Conservation (phyloP, 1,140 invertebrate species). For the Hycleus cichorii region DNA sequence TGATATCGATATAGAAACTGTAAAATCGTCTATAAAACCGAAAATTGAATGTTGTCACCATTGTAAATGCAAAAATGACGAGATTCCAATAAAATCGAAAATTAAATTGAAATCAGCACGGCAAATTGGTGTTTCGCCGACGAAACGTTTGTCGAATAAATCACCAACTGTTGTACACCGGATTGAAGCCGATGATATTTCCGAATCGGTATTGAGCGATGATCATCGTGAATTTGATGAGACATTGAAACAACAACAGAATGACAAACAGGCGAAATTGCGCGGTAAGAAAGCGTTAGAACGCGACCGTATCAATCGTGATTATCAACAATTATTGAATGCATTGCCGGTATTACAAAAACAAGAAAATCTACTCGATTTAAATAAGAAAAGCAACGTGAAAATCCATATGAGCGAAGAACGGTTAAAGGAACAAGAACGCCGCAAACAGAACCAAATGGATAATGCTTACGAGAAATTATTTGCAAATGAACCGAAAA, state of each 20-base stretch:
- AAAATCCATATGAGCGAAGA: conserved; percentile 32
- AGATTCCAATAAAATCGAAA: conserved; percentile 16
- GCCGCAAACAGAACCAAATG: conserved; percentile 28
- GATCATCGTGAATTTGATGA: conserved; percentile 14
- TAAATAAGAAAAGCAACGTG: conserved; percentile 27
- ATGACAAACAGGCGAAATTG: conserved; percentile 34
- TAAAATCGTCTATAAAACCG: neutral
- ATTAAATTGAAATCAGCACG: conserved; percentile 20
- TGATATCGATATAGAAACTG: neutral
- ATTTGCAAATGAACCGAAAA: conserved; percentile 25
- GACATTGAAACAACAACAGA: conserved; percentile 25
- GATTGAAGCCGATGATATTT: conserved; percentile 19
- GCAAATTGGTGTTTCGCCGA: conserved; percentile 1
- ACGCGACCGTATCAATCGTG: conserved; percentile 43
- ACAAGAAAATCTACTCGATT: conserved; percentile 32
- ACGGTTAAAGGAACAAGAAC: conserved; percentile 27
- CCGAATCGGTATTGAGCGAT: conserved; percentile 18
- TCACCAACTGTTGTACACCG: neutral
- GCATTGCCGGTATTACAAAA: conserved; percentile 40
- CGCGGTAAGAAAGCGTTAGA: conserved; percentile 44
- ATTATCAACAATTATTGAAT: conserved; percentile 44
- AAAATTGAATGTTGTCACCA: neutral
- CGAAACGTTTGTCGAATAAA: conserved; percentile 22
- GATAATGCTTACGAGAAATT: conserved; percentile 34
- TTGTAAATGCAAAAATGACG: neutral